phyloP scores from a whole-genome alignment of 2,113 vertebrate genomes.

The Ivindomyrus marchei region DNA sequence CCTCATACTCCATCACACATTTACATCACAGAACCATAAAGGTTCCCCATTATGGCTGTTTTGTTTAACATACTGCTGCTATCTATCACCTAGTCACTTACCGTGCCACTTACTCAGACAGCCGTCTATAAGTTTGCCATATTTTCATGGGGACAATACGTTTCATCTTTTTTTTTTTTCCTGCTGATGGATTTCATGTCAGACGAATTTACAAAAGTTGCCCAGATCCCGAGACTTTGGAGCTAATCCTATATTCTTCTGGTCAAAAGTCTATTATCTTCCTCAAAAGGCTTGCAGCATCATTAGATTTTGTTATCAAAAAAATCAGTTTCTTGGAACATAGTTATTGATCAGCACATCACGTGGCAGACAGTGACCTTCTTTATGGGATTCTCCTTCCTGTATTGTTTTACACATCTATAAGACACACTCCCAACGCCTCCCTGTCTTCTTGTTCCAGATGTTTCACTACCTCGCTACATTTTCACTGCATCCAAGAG shows the following conservation, averaged over 20 bases:
- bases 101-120: not conserved
- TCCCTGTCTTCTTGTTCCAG: not conserved
- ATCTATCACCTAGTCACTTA: not conserved
- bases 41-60: not conserved
- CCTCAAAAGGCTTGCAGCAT: not conserved
- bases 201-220: not conserved
- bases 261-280: not conserved
- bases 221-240: not conserved
- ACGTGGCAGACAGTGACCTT: not conserved
- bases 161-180: not conserved
- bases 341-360: not conserved
- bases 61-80: not conserved
- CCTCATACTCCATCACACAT: not conserved
- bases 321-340: not conserved
- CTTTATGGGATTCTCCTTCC: not conserved
- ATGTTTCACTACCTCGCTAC: not conserved
- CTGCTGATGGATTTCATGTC: not conserved
- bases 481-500: not conserved
- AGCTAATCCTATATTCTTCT: not conserved
- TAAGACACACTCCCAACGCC: not conserved
- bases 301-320: not conserved
- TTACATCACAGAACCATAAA: not conserved
- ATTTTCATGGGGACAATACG: not conserved
- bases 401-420: not conserved
- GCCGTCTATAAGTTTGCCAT: not conserved